Conservation (phyloP, 92 coral and sea anemone genomes). For the Porites divaricata region DNA sequence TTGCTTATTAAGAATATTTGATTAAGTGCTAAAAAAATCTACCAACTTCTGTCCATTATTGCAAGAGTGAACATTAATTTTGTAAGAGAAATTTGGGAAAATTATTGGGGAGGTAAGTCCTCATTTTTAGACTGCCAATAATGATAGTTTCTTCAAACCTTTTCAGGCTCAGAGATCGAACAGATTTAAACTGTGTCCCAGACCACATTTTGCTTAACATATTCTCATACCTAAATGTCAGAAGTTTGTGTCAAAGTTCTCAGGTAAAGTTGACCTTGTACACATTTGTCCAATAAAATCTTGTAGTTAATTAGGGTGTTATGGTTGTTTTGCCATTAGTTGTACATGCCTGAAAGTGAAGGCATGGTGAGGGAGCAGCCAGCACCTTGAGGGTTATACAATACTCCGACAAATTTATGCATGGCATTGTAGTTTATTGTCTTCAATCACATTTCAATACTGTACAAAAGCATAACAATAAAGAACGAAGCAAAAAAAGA, state of each 20-base stretch:
- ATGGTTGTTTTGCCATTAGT: too few relatives aligned
- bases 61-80: neutral
- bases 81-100: neutral
- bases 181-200: slow-evolving; percentile 89
- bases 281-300: neutral
- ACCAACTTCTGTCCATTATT: too few relatives aligned
- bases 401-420: too few relatives aligned
- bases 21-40: too few relatives aligned
- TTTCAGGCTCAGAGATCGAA: slow-evolving; percentile 83
- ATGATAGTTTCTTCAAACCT: neutral
- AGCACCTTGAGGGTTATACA: too few relatives aligned
- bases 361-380: too few relatives aligned
- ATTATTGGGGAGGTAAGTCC: neutral
- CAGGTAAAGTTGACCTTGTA: slow-evolving; percentile 62
- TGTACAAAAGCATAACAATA: too few relatives aligned
- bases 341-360: too few relatives aligned
- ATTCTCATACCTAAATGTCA: slow-evolving; percentile 79
- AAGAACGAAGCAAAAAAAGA: too few relatives aligned
- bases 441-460: too few relatives aligned
- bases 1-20: too few relatives aligned
- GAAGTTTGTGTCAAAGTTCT: slow-evolving; percentile 81
- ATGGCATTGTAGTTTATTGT: too few relatives aligned
- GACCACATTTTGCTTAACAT: slow-evolving; percentile 80
- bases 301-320: neutral
- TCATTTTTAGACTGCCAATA: neutral